Evolutionary conservation across 2,888 invertebrate genomes (phyloP).

Genomic region (Amblyjoppa proteus): DNA sequence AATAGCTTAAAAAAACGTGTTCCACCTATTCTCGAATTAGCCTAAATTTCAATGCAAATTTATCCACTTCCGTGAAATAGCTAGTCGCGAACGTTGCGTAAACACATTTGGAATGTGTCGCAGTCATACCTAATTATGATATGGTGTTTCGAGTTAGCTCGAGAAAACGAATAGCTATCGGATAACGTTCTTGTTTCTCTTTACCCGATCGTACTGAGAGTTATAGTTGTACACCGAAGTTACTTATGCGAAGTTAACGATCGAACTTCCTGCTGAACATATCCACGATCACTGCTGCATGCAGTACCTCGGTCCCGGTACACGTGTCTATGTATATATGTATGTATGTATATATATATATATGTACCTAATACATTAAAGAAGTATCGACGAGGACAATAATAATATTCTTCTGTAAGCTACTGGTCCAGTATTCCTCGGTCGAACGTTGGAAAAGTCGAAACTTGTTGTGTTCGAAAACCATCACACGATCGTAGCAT

Average conservation of each 20-base stretch:
- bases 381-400: slow-evolving; percentile 39
- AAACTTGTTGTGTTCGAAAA: slow-evolving; percentile 32
- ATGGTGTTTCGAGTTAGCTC: slow-evolving; percentile 1
- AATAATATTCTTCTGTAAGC: slow-evolving; percentile 33
- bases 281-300: slow-evolving; percentile 42
- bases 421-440: slow-evolving; percentile 37
- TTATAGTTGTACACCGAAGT: slow-evolving; percentile 10
- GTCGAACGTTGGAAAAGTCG: slow-evolving; percentile 30
- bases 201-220: slow-evolving; percentile 25
- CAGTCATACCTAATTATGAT: slow-evolving; percentile 17
- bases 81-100: background rate
- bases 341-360: background rate
- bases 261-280: slow-evolving; percentile 57
- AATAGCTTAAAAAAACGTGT: background rate
- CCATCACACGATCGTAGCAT: slow-evolving; percentile 30
- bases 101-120: background rate
- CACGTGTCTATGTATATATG: background rate
- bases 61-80: background rate
- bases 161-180: slow-evolving; percentile 23
- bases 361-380: slow-evolving; percentile 26
- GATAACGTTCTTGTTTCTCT: slow-evolving; percentile 22
- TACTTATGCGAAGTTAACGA: slow-evolving; percentile 55
- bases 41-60: background rate
- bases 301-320: slow-evolving; percentile 7
- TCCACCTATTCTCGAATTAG: background rate